Percentiles rank a stretch among this genome's conserved stretches.
Evolutionary conservation across 1,140 invertebrate species (phyloP).

Genomic region (Meloidogyne floridensis): DNA sequence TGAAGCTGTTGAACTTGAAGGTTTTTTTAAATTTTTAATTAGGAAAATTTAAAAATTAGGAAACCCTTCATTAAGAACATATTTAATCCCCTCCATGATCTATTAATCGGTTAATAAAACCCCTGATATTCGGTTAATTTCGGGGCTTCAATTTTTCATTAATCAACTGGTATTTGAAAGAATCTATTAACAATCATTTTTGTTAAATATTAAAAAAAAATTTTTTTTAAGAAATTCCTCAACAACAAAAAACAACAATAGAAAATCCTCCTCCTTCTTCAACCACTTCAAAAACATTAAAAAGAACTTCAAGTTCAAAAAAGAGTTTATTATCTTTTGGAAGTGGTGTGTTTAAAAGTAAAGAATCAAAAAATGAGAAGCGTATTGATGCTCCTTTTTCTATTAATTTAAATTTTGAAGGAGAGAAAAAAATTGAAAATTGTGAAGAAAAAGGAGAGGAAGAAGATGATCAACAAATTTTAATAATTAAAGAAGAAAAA

Average conservation of each 20-base stretch:
- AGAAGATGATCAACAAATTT: conserved; percentile 5
- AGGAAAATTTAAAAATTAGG: background rate
- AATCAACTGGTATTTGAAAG: too few species aligned
- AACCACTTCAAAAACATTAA: background rate
- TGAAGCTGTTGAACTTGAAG: conserved; percentile 10
- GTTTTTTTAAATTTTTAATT: background rate
- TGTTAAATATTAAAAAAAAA: background rate
- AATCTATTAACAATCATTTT: background rate
- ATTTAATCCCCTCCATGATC: too few species aligned
- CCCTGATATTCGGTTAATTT: too few species aligned
- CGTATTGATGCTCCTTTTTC: background rate
- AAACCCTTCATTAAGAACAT: too few species aligned
- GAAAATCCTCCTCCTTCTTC: background rate
- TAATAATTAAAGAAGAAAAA: background rate
- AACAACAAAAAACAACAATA: background rate
- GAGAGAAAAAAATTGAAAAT: background rate
- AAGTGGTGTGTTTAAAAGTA: background rate
- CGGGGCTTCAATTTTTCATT: too few species aligned
- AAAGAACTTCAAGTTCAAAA: background rate
- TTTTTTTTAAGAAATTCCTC: background rate
- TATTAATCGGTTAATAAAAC: too few species aligned
- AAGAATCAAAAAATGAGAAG: background rate
- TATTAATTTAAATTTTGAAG: background rate
- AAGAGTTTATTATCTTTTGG: conserved; percentile 11
- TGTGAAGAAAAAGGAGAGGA: background rate